Evolutionary conservation across 2,113 vertebrate species (phyloP), one percentile per base, ranked within the genome.

Genomic region (Hirundichthys speculiger): DNA sequence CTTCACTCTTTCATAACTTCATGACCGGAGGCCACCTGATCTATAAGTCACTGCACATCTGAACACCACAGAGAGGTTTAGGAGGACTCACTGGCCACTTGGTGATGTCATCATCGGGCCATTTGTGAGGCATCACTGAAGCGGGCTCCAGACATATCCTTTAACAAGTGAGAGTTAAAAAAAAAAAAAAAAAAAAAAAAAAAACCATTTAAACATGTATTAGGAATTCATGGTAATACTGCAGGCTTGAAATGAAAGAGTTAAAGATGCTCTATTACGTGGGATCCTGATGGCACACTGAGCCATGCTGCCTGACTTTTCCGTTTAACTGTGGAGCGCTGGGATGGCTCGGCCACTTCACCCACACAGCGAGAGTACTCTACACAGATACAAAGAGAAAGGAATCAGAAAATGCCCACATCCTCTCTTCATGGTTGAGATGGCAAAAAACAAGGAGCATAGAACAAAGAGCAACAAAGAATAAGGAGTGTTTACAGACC

Each of bases 101-200:
- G 83, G 97, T 99, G 92, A 99, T 99, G 89, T 99, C 97, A 80
- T 99, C 96, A 0, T n/a, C n/a, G n/a, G 96, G 94, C 98, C 97
- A 98, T 73, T 98, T 96, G 0, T 99, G 97, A 0, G 98, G 98
- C 12, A 95, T 85, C 67, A 94, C 95, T 0, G 97, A 98, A 49
- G 95, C 96, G 2, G 98, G 98, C 84, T 99, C 97, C 27, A 95
- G 93, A 88, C 98, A 99, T 21, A 95, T 96, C n/a, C 43, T 45
- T 45, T 45, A 45, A 45, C 1, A 19, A 6, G 16, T 8, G 2
- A 45, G 18, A 9, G 5, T 19, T 16, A 3, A 45, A 9, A 14
- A 22, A 5, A 6, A 38, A 20, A 5, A n/a, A 3, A 6, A 15
- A 20, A 15, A 41, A 18, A 48, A 41, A 22, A 9, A 14, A 42